Percentiles rank a stretch among this genome's conserved stretches.
phyloP scores from a whole-genome alignment of 1,140 invertebrate genomes.

The Drosophila gunungcola region DNA sequence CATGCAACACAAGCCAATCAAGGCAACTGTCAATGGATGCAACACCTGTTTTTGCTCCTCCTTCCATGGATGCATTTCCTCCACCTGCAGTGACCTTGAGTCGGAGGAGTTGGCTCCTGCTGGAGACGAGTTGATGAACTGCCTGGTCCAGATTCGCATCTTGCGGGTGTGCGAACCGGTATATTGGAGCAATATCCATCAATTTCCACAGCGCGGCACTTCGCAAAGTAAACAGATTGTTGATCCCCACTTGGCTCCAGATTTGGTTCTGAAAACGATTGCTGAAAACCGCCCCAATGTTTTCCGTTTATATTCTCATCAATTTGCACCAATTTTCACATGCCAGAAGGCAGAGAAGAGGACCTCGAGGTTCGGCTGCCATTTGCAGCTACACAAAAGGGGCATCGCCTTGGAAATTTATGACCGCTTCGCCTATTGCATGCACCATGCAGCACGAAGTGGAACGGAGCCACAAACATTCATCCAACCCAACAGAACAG shows the following conservation, averaged over 20 bases:
- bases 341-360: slow-evolving; percentile 10
- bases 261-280: slow-evolving; percentile 5
- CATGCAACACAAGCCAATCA: slow-evolving; percentile 75
- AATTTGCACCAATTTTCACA: slow-evolving; percentile 43
- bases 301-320: slow-evolving; percentile 49
- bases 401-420: slow-evolving; percentile 64
- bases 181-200: slow-evolving; percentile 37
- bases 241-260: neutral
- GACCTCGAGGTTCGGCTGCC: slow-evolving; percentile 25
- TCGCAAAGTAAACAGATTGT: slow-evolving; percentile 38
- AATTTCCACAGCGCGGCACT: slow-evolving; percentile 34
- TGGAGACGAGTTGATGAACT: slow-evolving; percentile 21
- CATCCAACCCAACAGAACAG: slow-evolving; percentile 6
- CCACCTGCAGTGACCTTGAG: slow-evolving; percentile 51
- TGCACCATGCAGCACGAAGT: slow-evolving; percentile 20
- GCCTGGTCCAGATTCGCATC: slow-evolving; percentile 25
- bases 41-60: slow-evolving; percentile 60
- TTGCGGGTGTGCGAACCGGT: slow-evolving; percentile 49
- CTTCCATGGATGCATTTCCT: slow-evolving; percentile 6
- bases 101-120: slow-evolving; percentile 5
- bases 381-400: slow-evolving; percentile 70
- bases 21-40: slow-evolving; percentile 71
- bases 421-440: slow-evolving; percentile 50
- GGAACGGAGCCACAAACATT: neutral
- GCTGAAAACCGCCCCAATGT: slow-evolving; percentile 20